Evolutionary conservation across 2,888 invertebrate genomes (phyloP).

Genomic region (Mythimna pallens): DNA sequence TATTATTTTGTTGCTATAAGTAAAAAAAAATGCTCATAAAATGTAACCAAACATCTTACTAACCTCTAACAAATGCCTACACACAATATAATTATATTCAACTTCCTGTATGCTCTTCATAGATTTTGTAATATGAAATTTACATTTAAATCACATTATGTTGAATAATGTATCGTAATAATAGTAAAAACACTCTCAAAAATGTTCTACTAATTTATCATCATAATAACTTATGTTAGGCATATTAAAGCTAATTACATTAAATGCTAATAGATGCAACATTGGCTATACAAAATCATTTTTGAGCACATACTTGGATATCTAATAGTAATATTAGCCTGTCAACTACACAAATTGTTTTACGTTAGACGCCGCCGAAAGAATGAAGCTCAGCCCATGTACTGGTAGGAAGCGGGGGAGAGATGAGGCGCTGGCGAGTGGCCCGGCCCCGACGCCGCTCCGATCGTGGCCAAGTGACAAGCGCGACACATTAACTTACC

Average conservation of each 20-base stretch:
- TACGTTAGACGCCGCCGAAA: slow-evolving; percentile 54
- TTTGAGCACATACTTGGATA: slow-evolving; percentile 62
- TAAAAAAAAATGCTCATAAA: slow-evolving; percentile 23
- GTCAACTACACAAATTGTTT: slow-evolving; percentile 51
- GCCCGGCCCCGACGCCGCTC: slow-evolving; percentile 92
- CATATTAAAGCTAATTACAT: slow-evolving; percentile 63
- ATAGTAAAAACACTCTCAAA: slow-evolving; percentile 50
- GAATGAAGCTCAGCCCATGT: slow-evolving; percentile 92
- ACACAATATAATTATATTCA: slow-evolving; percentile 18
- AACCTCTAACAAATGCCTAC: slow-evolving; percentile 24
- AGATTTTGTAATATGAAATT: slow-evolving; percentile 9
- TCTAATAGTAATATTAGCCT: slow-evolving; percentile 48
- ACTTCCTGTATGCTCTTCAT: slow-evolving; percentile 17
- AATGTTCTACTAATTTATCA: slow-evolving; percentile 38
- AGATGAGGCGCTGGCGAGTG: slow-evolving; percentile 95
- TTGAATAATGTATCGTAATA: slow-evolving; percentile 44
- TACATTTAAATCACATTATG: slow-evolving; percentile 37
- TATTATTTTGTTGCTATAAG: slow-evolving; percentile 34
- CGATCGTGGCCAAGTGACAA: slow-evolving; percentile 96
- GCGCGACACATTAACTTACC: slow-evolving; percentile 97
- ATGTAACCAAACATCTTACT: slow-evolving; percentile 14
- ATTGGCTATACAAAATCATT: slow-evolving; percentile 51
- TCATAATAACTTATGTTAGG: slow-evolving; percentile 48
- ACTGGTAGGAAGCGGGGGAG: slow-evolving; percentile 95
- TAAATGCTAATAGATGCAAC: slow-evolving; percentile 60